Conservation (phyloP, 1,140 invertebrate genomes). For the Panagrolaimus sp. region DNA sequence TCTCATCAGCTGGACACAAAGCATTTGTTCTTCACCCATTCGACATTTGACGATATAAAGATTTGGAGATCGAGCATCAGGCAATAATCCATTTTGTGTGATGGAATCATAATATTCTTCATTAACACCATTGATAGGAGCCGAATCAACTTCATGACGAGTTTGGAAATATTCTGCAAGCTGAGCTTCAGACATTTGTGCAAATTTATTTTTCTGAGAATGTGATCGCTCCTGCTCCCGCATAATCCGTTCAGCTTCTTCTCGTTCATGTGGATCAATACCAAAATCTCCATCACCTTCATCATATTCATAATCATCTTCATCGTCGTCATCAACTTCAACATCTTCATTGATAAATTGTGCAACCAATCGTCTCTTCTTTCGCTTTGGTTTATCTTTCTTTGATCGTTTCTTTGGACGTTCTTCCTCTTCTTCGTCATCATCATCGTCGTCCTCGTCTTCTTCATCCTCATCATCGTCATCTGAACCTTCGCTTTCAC, state of each 20-base stretch:
- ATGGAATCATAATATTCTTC: constrained; percentile 91
- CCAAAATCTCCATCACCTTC: constrained; percentile 53
- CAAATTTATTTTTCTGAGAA: constrained; percentile 48
- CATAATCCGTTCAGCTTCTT: constrained; percentile 48
- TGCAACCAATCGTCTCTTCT: constrained; percentile 37
- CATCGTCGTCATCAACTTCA: constrained; percentile 58
- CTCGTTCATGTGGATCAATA: constrained; percentile 52
- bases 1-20: constrained; percentile 82
- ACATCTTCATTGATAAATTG: constrained; percentile 58
- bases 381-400: constrained; percentile 24
- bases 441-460: constrained; percentile 41
- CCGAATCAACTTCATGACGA: constrained; percentile 79
- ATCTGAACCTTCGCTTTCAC: constrained; percentile 34
- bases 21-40: constrained; percentile 89
- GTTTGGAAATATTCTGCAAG: constrained; percentile 88
- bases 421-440: constrained; percentile 26
- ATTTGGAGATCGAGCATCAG: constrained; percentile 92
- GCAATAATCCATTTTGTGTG: constrained; percentile 87
- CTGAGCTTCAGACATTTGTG: constrained; percentile 76
- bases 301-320: constrained; percentile 31
- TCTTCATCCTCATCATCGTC: constrained; percentile 42
- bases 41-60: constrained; percentile 96
- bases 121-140: constrained; percentile 79
- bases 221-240: constrained; percentile 45
- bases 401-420: constrained; percentile 28